phyloP scores from a whole-genome alignment of 2,888 invertebrate species.

The Chaitophorus viminalis region DNA sequence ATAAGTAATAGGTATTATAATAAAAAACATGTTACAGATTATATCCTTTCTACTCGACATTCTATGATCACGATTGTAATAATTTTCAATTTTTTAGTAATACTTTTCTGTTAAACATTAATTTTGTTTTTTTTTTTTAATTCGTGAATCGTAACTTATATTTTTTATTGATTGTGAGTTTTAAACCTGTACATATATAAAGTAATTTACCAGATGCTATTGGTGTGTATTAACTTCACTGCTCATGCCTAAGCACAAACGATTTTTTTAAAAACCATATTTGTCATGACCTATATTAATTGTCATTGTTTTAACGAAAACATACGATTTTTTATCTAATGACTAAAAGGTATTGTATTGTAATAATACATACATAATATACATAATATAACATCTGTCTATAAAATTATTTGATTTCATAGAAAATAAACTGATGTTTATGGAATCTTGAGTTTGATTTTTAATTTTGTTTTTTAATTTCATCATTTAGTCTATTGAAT shows the following conservation, averaged over 20 bases:
- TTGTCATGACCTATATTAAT: neutral
- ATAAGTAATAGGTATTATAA: too few species aligned
- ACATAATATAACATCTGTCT: too few species aligned
- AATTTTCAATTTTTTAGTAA: too few species aligned
- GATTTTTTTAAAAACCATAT: constrained; percentile 8
- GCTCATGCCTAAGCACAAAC: neutral
- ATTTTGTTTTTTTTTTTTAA: too few species aligned
- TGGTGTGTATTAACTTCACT: neutral
- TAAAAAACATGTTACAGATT: neutral
- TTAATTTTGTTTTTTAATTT: too few species aligned
- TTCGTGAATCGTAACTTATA: too few species aligned
- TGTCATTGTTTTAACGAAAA: neutral
- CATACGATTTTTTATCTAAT: neutral
- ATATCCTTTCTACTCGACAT: neutral
- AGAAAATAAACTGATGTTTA: too few species aligned
- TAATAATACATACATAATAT: too few species aligned
- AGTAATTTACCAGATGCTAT: neutral
- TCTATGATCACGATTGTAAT: neutral
- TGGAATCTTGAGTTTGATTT: too few species aligned
- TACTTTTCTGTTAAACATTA: neutral
- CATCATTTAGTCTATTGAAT: too few species aligned
- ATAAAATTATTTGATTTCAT: too few species aligned
- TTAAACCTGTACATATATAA: neutral
- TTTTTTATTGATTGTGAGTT: neutral
- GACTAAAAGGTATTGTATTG: neutral